Evolutionary conservation across 2,113 vertebrate genomes (phyloP), one percentile per base, ranked within the genome.

Genomic region (Brachyistius frenatus): DNA sequence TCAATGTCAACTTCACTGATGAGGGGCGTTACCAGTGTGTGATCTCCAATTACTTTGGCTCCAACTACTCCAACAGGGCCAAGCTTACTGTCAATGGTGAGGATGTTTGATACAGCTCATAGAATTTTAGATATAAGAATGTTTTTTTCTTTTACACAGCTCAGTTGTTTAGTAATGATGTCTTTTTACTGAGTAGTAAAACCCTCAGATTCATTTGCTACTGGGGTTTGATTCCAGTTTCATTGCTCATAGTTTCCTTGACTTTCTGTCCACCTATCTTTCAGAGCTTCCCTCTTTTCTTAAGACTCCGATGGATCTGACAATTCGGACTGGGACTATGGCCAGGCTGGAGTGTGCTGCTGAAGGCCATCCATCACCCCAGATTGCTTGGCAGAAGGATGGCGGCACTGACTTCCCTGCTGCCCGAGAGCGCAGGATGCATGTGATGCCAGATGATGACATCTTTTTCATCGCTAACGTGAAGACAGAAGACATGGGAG

Each of bases 381-480:
- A 99, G 93, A 99, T 99, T 55, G 97, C 98, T 66, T 99, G 98
- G 98, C 98, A 99, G 83, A 99, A 99, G 66, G 98, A 99, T 1
- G 97, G 97, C 7, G 98, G 98, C 86, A 99, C 96, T 0, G 98
- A 99, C 87, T 99, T 99, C 84, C 98, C 98, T 0, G 98, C 98
- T 0, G 98, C 98, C 0, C 94, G 98, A 14, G 97, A 99, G 91
- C 94, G 98, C 2, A 94, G 98, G 37, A 99, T 99, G 98, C 98
- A 99, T 0, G 98, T 99, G 31, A 99, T 99, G 98, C 97, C 98
- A 0, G 97, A 99, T 65, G 98, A 99, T 11, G 98, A 99, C 0
- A 97, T 99, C 13, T 98, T 99, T 91, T 99, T 99, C 75, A 99
- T 99, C 5, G 97, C 98, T 30, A 96, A 98, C 0, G 98, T 98